Evolutionary conservation across 1,140 invertebrate genomes (phyloP).

Genomic region (Scylla paramamosain): DNA sequence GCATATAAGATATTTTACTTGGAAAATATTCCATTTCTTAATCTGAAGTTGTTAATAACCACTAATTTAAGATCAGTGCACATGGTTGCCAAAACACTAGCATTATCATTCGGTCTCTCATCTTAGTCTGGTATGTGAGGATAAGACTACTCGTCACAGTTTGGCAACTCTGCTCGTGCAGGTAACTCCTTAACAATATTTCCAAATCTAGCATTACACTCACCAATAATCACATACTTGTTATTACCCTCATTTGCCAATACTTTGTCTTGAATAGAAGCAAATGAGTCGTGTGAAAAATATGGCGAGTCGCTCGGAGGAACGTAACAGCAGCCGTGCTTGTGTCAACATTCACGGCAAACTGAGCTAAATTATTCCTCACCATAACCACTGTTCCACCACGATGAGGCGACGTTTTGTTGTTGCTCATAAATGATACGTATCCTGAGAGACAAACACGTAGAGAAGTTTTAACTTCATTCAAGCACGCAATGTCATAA

Average conservation of each 20-base stretch:
- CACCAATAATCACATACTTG: too few species aligned
- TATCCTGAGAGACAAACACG: not conserved
- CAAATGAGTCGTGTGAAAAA: not conserved
- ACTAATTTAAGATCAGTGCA: not conserved
- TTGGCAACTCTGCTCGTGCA: too few species aligned
- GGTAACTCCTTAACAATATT: too few species aligned
- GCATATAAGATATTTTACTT: not conserved
- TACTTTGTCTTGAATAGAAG: too few species aligned
- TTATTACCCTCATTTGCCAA: too few species aligned
- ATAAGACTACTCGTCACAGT: too few species aligned
- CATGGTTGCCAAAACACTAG: not conserved
- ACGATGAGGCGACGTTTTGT: not conserved
- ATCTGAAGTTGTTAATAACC: not conserved
- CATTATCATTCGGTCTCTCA: too few species aligned
- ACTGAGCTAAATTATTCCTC: too few species aligned
- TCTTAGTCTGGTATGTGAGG: too few species aligned
- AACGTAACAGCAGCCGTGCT: conserved; percentile 21
- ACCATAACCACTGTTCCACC: conserved; percentile 2
- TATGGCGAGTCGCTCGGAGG: conserved; percentile 24
- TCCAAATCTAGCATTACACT: not conserved
- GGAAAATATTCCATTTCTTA: not conserved
- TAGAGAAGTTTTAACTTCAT: conserved; percentile 39
- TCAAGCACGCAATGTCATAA: not conserved
- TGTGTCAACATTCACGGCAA: not conserved
- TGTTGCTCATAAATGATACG: not conserved